Evolutionary conservation across 2,113 vertebrate species (phyloP).

Genomic region (Lonchura striata): DNA sequence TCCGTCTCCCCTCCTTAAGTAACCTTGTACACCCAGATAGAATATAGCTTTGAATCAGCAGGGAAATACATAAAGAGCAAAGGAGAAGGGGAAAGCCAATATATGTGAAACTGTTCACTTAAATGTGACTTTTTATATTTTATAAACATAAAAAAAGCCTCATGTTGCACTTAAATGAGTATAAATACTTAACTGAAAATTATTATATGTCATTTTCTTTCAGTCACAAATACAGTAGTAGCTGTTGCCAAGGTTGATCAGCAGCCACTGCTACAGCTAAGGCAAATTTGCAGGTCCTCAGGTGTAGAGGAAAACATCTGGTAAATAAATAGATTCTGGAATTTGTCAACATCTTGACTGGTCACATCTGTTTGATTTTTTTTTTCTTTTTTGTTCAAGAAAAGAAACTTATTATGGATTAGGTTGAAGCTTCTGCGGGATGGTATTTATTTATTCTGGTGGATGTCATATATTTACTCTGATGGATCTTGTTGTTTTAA

Average conservation of each 20-base stretch:
- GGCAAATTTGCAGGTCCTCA: background rate
- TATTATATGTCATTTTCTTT: background rate
- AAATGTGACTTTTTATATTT: background rate
- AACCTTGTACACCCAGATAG: background rate
- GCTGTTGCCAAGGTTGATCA: background rate
- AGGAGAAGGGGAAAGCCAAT: background rate
- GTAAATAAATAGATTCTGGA: background rate
- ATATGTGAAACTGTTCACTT: background rate
- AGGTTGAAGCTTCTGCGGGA: background rate
- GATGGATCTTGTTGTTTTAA: background rate
- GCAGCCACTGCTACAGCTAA: background rate
- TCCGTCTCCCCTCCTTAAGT: background rate
- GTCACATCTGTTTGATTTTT: background rate
- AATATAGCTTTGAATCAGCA: background rate
- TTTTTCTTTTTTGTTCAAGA: background rate
- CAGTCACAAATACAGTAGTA: background rate
- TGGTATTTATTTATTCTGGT: background rate
- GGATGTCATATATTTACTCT: background rate
- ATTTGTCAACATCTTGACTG: background rate
- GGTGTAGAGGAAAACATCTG: background rate
- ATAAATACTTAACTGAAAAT: background rate
- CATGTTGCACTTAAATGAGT: background rate
- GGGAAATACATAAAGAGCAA: background rate
- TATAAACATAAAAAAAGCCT: background rate
- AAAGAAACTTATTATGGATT: background rate